Percentiles rank a stretch among this genome's conserved stretches.
These are phyloP conservation scores for Caenorhabditis becei DNA, from an alignment of 2,888 invertebrate species.

Conservation along the genomic window DNA sequence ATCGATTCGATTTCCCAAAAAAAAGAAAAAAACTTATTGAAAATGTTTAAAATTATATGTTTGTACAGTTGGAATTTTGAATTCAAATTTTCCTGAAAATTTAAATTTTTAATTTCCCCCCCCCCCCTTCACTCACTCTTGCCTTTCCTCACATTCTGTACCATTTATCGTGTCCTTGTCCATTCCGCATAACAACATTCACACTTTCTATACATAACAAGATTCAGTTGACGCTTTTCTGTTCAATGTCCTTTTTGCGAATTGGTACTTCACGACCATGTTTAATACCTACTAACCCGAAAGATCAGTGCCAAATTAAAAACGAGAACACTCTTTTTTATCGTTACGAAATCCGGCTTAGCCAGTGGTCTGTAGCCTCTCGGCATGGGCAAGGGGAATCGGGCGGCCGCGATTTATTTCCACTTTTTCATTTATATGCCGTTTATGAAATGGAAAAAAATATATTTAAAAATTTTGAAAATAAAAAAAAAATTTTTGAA, in stretches of 20 bases:
- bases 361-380: constrained; percentile 26
- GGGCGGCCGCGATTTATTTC: constrained; percentile 7
- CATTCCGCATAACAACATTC: constrained; percentile 36
- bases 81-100: constrained; percentile 7
- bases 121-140: constrained; percentile 8
- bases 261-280: constrained; percentile 22
- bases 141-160: constrained; percentile 4
- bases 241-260: constrained; percentile 1
- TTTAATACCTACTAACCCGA: constrained; percentile 40
- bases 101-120: constrained; percentile 20
- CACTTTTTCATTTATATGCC: constrained; percentile 21
- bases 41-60: constrained; percentile 18
- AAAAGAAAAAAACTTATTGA: constrained; percentile 12
- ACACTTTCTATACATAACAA: too few relatives aligned
- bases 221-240: not conserved
- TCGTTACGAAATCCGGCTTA: constrained; percentile 47
- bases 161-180: constrained; percentile 15
- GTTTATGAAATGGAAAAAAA: too few relatives aligned
- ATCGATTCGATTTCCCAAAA: not conserved
- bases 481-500: too few relatives aligned
- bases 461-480: too few relatives aligned
- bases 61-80: constrained; percentile 50
- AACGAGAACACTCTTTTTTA: constrained; percentile 7
- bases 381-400: constrained; percentile 13
- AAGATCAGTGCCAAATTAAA: constrained; percentile 17